phyloP scores from a whole-genome alignment of 2,113 vertebrate species.

The Australoheros scitulus region DNA sequence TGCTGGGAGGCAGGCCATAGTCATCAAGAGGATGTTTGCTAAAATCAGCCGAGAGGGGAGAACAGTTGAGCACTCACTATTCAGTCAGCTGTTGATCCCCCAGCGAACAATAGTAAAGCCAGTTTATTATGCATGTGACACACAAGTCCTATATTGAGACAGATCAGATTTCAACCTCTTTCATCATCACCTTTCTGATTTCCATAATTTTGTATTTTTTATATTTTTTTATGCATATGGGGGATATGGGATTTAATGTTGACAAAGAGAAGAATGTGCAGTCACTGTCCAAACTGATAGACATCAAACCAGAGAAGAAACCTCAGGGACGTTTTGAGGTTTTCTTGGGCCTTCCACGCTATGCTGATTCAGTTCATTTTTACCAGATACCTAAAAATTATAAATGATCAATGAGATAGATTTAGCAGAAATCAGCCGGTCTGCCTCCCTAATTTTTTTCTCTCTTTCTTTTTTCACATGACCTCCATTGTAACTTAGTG shows the following conservation, averaged over 20 bases:
- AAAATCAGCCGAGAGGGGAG: slow-evolving; percentile 60
- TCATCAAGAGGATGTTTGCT: slow-evolving; percentile 62
- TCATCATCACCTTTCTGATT: slow-evolving; percentile 51
- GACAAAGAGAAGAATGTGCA: slow-evolving; percentile 35
- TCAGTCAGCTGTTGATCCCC: slow-evolving; percentile 66
- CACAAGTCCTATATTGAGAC: slow-evolving; percentile 28
- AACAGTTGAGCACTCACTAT: slow-evolving; percentile 49
- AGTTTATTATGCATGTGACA: slow-evolving; percentile 19
- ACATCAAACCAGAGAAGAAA: slow-evolving; percentile 38
- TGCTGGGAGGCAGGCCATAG: slow-evolving; percentile 37
- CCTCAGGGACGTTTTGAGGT: slow-evolving; percentile 36
- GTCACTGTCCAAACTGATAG: slow-evolving; percentile 38
- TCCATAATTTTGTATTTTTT: slow-evolving; percentile 23
- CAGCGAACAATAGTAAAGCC: slow-evolving; percentile 25
- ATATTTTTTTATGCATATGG: slow-evolving; percentile 5
- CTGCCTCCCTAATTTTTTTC: neutral
- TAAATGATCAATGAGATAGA: too few species aligned
- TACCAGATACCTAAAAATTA: slow-evolving; percentile 8
- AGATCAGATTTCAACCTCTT: slow-evolving; percentile 44
- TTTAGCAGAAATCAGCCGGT: neutral
- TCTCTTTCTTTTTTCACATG: neutral
- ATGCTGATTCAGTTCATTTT: slow-evolving; percentile 6
- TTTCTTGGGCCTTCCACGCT: slow-evolving; percentile 7
- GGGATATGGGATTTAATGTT: slow-evolving; percentile 48
- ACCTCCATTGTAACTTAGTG: neutral